A percentile compares a stretch with the other conserved stretches of the same genome.
phyloP scores from a whole-genome alignment of 2,888 invertebrate species.

The Lottia scabra region DNA sequence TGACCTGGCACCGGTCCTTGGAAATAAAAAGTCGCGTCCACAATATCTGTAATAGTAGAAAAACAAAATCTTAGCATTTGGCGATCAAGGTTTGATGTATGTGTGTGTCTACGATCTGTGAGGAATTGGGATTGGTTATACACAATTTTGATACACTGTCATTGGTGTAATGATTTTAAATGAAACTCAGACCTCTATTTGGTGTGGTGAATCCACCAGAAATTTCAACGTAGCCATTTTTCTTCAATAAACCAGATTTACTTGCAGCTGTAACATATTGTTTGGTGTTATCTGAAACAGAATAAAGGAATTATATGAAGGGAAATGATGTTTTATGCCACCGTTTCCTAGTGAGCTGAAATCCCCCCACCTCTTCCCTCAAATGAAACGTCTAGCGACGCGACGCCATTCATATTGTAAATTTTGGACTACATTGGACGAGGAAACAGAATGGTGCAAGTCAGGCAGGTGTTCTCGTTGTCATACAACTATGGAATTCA shows the following conservation, averaged over 20 bases:
- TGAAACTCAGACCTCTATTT: background rate
- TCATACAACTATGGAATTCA: too few species aligned
- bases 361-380: too few species aligned
- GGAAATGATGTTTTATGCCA: background rate
- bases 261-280: background rate
- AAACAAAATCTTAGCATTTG: background rate
- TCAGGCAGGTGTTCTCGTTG: too few species aligned
- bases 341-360: too few species aligned
- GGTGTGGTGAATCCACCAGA: background rate
- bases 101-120: background rate
- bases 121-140: too few species aligned
- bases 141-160: too few species aligned
- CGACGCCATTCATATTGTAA: too few species aligned
- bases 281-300: background rate
- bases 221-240: background rate
- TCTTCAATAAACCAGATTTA: background rate
- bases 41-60: background rate
- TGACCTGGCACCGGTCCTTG: slow-evolving; percentile 12
- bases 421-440: too few species aligned
- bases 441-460: too few species aligned
- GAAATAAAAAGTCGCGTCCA: background rate
- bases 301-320: background rate
- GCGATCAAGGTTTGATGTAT: too few species aligned
- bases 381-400: too few species aligned
- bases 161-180: too few species aligned